Evolutionary conservation across 1,140 invertebrate genomes (phyloP), one percentile per base, ranked within the genome.

Genomic region (Himalopsyche phryganea): DNA sequence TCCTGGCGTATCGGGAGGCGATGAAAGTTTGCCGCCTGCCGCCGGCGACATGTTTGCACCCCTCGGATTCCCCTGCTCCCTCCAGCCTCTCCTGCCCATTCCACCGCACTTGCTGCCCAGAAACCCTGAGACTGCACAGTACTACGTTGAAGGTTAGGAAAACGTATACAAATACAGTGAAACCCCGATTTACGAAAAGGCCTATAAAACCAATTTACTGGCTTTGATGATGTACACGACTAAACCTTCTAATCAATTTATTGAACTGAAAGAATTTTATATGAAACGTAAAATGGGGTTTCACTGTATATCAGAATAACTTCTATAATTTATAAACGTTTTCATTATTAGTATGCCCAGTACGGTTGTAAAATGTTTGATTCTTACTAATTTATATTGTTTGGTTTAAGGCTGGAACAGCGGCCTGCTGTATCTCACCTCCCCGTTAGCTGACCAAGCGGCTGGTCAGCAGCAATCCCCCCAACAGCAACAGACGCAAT

Each of bases 401-500:
- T 28, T 28, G 23, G 23, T 5, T 28, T 28, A 28, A 28, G 62
- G 62, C 19, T 64, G 62, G 62, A 64, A 64, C 33, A 58, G 60
- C 20, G 45, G 52, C 23, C 45, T 59, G 19, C 40, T 58, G 11
- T 64, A 57, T 55, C 42, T 57, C 4, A 35, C 58, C 9, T 58
- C 49, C 2, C 41, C 61, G 7, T 57, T 56, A 44, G 56, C 46
- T 33, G 57, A 63, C 19, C 52, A 57, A 3, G 45, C 49, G 6
- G 60, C 68, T 60, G 19, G 50, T 61, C 46, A 65, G 65, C 19
- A 65, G 59, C 52, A 6, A 40, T 28, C 23, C 23, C 23, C 23
- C 9, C 66, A 68, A 0, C 66, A 64, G 45, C 66, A 66, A 45
- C 35, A 76, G 42, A 74, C 77, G 44, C 67, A 72, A 11, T 72